Evolutionary conservation across 2,113 vertebrate species (phyloP).

Genomic region (Urocynchramus pylzowi): DNA sequence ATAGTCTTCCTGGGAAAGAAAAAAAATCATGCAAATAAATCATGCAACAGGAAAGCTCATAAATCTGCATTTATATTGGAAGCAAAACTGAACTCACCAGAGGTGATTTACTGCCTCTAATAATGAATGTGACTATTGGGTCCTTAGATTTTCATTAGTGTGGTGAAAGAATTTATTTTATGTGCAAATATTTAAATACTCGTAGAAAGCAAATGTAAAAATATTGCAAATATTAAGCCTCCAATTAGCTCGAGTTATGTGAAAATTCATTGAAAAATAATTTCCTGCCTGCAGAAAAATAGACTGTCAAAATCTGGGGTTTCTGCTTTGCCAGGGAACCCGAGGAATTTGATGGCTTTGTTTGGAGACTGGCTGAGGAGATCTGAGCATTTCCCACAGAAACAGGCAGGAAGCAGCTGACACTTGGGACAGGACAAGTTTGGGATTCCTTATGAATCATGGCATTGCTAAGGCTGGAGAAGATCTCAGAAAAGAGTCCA

Average conservation of each 20-base stretch:
- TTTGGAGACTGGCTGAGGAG: background rate
- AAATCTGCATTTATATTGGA: constrained; percentile 16
- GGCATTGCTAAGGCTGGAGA: background rate
- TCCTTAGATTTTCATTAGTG: background rate
- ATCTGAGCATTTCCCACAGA: accelerated
- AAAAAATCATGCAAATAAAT: background rate
- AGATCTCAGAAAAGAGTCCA: accelerated
- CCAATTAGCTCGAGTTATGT: background rate
- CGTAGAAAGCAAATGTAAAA: background rate
- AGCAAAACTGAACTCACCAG: background rate
- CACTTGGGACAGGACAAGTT: background rate
- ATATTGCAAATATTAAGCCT: background rate
- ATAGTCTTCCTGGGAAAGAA: background rate
- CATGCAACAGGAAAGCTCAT: background rate
- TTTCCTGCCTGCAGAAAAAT: background rate
- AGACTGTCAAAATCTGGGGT: background rate
- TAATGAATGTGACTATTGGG: background rate
- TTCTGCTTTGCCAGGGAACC: background rate
- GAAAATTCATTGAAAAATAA: background rate
- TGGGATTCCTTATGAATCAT: background rate
- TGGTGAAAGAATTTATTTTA: constrained; percentile 12
- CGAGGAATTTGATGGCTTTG: background rate
- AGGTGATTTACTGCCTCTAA: background rate
- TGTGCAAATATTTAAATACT: constrained; percentile 25
- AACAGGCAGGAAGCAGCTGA: accelerated